These are phyloP conservation scores for Heliconius cydno DNA, from an alignment of 2,888 invertebrate species.

Conservation along the genomic window DNA sequence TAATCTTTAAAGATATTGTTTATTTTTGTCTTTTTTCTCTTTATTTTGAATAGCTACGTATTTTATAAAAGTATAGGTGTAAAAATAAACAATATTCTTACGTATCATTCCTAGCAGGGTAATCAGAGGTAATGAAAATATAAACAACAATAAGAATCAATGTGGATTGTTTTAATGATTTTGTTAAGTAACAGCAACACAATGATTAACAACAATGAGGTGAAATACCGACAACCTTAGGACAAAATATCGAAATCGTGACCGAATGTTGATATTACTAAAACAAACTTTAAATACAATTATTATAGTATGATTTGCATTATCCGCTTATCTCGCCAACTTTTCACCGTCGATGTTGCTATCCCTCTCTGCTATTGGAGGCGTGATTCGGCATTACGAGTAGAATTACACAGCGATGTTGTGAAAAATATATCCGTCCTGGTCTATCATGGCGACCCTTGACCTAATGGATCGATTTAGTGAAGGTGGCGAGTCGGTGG, in stretches of 20 bases:
- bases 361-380: constrained; percentile 74
- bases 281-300: constrained; percentile 60
- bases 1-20: no score
- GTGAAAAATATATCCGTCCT: constrained; percentile 71
- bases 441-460: constrained; percentile 76
- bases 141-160: not conserved
- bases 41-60: not conserved
- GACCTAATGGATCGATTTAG: constrained; percentile 78
- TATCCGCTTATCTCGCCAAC: constrained; percentile 62
- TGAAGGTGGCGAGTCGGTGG: constrained; percentile 73
- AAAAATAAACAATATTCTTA: not conserved
- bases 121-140: not conserved
- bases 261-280: constrained; percentile 54
- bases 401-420: constrained; percentile 67
- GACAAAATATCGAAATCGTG: constrained; percentile 74
- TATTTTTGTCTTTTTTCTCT: not conserved
- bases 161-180: constrained; percentile 29
- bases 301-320: constrained; percentile 67
- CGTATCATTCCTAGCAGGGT: not conserved
- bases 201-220: constrained; percentile 70
- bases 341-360: constrained; percentile 77
- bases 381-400: constrained; percentile 79
- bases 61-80: not conserved
- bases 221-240: constrained; percentile 71
- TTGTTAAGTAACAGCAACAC: constrained; percentile 51